Evolutionary conservation across 2,888 invertebrate genomes (phyloP).

Genomic region (Brachyopa scutellaris): DNA sequence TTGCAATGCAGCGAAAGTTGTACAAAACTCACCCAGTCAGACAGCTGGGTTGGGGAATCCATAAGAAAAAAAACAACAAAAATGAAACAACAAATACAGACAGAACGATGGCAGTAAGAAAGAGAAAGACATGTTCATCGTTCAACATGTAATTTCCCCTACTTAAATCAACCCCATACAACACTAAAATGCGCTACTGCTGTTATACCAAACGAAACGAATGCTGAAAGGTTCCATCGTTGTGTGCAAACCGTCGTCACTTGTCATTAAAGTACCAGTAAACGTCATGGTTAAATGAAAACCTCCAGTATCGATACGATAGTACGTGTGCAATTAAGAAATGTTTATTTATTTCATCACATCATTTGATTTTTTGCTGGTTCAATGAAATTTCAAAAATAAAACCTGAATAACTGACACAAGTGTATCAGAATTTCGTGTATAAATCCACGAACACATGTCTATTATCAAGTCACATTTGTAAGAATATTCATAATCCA

Average conservation of each 20-base stretch:
- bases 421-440: background rate
- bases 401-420: background rate
- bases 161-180: background rate
- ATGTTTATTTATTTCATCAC: background rate
- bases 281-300: background rate
- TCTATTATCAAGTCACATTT: background rate
- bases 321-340: background rate
- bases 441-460: background rate
- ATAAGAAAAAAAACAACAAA: background rate
- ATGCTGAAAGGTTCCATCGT: slow-evolving; percentile 23
- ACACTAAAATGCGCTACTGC: background rate
- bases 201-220: background rate
- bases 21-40: background rate
- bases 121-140: background rate
- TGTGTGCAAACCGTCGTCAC: slow-evolving; percentile 7
- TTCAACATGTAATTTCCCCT: slow-evolving; percentile 11
- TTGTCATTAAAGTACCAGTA: slow-evolving; percentile 11
- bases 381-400: too few relatives aligned
- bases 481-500: background rate
- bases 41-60: background rate
- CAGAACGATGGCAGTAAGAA: background rate
- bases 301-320: background rate
- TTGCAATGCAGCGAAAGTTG: background rate
- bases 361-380: too few relatives aligned
- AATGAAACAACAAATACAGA: too few relatives aligned